Evolutionary conservation across 2,888 invertebrate genomes (phyloP), one percentile per base, ranked within the genome.

Genomic region (Globia sparganii): DNA sequence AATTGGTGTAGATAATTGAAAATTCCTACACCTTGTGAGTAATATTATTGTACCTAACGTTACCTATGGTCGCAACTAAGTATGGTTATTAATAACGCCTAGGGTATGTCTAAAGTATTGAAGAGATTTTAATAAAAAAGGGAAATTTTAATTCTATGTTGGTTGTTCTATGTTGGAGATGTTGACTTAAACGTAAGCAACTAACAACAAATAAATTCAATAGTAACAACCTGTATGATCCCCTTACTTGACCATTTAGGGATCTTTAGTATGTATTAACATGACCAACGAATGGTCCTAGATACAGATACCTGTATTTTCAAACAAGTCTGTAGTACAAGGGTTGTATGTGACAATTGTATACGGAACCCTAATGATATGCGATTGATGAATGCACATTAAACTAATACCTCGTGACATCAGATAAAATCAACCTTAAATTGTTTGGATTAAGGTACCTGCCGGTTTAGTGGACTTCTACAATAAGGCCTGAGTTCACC

Each of bases 371-470:
- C 68, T 62, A 46, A 82, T 69, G 40, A 43, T 68, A 82, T 59
- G 77, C 58, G 13, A 58, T 75, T 81, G 53, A 76, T 64, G 34
- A 80, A 80, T 78, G 72, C 34, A 59, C 34, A 76, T 69, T 76
- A 53, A 21, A 76, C 43, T 75, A 68, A 82, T 80, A 49, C 49
- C 58, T 56, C 21, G 25, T 79, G 76, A 65, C 49, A 64, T 53
- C 58, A 59, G 76, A 79, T 74, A 81, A 65, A 40, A 81, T 58
- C 40, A 25, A 65, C 25, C 46, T 13, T 46, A n/a, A 31, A 49
- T 43, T 34, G 34, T 49, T 49, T 64, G 37, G 6, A 34, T 58
- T 49, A 58, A 8, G 46, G 59, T 37, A 72, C 25, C 70, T 28
- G 25, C 8, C 18, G 28, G n/a, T 46, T 77, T 8, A 56, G 21